Evolutionary conservation across 2,797 vertebrate species (phyloP), one percentile per base, ranked within the genome.

Genomic region (Chrosomus eos): DNA sequence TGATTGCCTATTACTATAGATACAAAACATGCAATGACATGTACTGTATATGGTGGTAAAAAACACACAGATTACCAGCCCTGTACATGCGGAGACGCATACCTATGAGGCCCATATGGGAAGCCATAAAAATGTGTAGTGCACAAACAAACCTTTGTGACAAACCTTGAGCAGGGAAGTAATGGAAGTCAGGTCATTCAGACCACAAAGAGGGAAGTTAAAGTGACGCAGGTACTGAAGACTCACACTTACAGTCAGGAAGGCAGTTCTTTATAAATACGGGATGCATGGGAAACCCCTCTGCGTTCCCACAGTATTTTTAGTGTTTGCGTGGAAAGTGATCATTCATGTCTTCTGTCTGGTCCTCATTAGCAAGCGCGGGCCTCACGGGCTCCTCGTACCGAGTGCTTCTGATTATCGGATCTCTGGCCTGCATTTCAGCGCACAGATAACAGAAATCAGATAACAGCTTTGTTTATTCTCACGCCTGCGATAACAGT

Each of bases 1-100:
- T 92, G 93, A 93, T 93, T 88, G 77, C 82, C 55, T 7, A 43
- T 72, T 72, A 8, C 40, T 72, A 45, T 21, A 72, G 53, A 64
- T 36, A 60, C 26, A 58, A 38, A 48, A 73, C 31, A 86, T 51
- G 19, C 70, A 70, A 33, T 38, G 11, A 51, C 74, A 43, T 68
- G 36, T 48, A 67, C 62, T 68, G 36, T 48, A 67, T 53, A 31
- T 53, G 64, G 73, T 70, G 31, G 31, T 73, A 73, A 86, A 66
- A 64, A 18, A 81, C 31, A 78, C 67, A 23, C 58, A 21, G 40
- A 68, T 60, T 66, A 67, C 36, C 45, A 45, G 81, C n/a, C 64
- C 26, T 45, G 73, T 82, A 43, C 64, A 70, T 19, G 36, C 51
- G 9, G 5, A 62, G 19, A 58, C 75, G n/a, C 68, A 83, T 87